These are phyloP conservation scores for Strigops habroptila DNA, from an alignment of 2,113 vertebrate genomes.

Conservation along the genomic window DNA sequence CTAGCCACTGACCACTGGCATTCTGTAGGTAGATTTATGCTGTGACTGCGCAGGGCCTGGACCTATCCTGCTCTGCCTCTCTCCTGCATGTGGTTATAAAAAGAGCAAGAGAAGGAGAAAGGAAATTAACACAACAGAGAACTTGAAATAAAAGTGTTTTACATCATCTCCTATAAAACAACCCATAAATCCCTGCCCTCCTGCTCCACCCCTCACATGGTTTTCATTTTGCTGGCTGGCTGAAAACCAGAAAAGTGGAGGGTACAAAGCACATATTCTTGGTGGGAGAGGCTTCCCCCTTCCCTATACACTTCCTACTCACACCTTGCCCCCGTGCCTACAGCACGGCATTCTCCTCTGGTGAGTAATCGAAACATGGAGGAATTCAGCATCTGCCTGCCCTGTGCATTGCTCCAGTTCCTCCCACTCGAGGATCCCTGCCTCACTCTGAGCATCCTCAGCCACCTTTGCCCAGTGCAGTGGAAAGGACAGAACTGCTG, in stretches of 20 bases:
- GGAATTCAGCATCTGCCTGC: not conserved
- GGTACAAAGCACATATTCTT: slow-evolving; percentile 12
- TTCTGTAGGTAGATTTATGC: not conserved
- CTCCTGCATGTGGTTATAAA: not conserved
- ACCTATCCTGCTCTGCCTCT: not conserved
- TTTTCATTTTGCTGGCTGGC: slow-evolving; percentile 40
- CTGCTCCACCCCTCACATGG: slow-evolving; percentile 51
- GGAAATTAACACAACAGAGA: slow-evolving; percentile 53
- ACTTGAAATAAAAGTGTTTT: slow-evolving; percentile 44
- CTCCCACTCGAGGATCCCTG: not conserved
- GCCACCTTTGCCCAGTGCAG: not conserved
- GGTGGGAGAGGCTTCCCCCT: slow-evolving; percentile 23
- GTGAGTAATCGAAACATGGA: not conserved
- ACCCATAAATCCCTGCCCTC: slow-evolving; percentile 55
- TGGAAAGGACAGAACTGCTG: not conserved
- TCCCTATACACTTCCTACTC: not conserved
- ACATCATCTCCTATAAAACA: slow-evolving; percentile 57
- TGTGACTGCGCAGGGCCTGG: not conserved
- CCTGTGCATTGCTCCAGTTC: not conserved
- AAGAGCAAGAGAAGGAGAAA: slow-evolving; percentile 1
- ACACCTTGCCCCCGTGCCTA: not conserved
- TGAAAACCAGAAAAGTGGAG: not conserved
- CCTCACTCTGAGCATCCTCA: not conserved
- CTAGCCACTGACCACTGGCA: not conserved
- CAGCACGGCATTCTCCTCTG: not conserved